These are phyloP conservation scores for Vulpes ferrilata DNA, from an alignment of 2,113 vertebrate genomes.

Conservation along the genomic window DNA sequence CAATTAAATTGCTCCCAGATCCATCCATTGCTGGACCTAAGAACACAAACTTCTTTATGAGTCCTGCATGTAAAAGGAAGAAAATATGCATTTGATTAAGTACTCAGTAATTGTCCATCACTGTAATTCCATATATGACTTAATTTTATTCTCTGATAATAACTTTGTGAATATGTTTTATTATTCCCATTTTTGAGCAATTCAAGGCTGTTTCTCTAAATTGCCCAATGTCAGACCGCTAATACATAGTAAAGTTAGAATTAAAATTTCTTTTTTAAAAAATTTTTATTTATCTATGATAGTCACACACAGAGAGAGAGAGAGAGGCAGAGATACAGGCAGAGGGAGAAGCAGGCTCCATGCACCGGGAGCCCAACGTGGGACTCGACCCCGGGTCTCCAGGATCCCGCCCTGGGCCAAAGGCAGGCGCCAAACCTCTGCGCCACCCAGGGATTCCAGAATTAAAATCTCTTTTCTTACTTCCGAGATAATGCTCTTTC, in stretches of 20 bases:
- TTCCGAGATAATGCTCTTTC: not conserved
- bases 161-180: not conserved
- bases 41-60: not conserved
- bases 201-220: not conserved
- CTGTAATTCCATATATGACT: not conserved
- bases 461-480: not conserved
- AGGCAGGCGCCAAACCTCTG: no score
- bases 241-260: not conserved
- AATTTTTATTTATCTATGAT: no score
- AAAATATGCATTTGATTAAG: not conserved
- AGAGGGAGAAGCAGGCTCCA: no score
- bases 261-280: not conserved
- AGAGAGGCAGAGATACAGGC: no score
- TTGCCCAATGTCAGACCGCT: not conserved
- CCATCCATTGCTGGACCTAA: fast-evolving
- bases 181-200: not conserved
- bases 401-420: no score
- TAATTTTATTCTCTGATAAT: not conserved
- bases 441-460: no score
- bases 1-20: not conserved
- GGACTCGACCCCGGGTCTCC: no score
- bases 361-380: no score
- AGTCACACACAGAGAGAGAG: no score
- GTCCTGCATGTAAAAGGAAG: not conserved
- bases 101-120: not conserved